A percentile compares a stretch with the other conserved stretches of the same genome.
Evolutionary conservation across 2,113 vertebrate genomes (phyloP).

Genomic region (Tapirus terrestris): DNA sequence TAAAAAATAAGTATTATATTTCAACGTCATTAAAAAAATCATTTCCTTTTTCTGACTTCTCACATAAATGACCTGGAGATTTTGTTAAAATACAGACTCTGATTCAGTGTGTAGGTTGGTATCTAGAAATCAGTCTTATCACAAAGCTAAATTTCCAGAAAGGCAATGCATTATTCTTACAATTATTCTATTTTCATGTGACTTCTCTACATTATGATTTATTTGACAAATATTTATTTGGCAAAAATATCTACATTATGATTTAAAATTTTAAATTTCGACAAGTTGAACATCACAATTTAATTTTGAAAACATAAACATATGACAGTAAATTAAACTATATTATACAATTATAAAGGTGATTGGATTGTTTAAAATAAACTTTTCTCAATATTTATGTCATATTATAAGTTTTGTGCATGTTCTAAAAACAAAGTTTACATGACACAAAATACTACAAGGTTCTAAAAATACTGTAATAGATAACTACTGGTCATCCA

Average conservation of each 20-base stretch:
- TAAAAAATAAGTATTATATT: background rate
- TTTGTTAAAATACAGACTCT: background rate
- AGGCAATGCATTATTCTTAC: background rate
- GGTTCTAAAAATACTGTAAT: background rate
- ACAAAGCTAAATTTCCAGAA: background rate
- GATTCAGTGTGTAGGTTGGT: background rate
- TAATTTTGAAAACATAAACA: conserved; percentile 6
- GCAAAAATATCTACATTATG: background rate
- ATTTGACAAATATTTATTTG: background rate
- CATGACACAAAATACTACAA: background rate
- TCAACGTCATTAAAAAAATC: background rate
- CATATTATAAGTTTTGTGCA: background rate
- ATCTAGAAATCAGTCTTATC: background rate
- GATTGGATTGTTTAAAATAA: background rate
- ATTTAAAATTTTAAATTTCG: background rate
- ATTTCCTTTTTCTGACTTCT: background rate
- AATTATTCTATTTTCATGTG: background rate
- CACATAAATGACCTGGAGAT: background rate
- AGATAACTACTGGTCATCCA: background rate
- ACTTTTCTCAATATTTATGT: background rate
- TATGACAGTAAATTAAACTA: background rate
- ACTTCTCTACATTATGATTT: background rate
- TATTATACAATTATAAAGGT: background rate
- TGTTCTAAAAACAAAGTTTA: background rate
- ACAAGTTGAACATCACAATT: background rate